Base-by-base conservation (phyloP, 2,113 vertebrate species). In the Hemicordylus capensis region DNA sequence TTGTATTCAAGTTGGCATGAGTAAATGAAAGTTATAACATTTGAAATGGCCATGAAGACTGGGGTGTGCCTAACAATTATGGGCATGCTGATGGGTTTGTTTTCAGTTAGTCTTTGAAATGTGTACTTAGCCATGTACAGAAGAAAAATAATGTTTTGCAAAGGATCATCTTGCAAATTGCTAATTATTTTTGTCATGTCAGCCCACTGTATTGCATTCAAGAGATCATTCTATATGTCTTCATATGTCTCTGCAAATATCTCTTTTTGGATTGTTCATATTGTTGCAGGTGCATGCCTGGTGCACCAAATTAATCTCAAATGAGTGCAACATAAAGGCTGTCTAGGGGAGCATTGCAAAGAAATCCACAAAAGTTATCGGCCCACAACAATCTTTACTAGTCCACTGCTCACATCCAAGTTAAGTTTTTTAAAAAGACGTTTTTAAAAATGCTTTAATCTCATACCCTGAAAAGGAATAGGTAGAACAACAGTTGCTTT, bases 141-240 rank as follows among this genome's bases (percentile, higher is more conserved):
- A 76, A 58, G 37, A 37, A 31, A 54, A 48, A 74, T 59, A n/a
- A 66, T 22, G 31, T 66, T 85, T 74, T 56, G 67, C 28, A 73
- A 63, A 51, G 28, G 64, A 80, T 79, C 69, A 74, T 56, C 70
- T 63, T 58, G 42, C 77, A 66, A 76, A 76, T 31, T 83, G 26
- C 31, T 90, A 86, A 90, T 85, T 79, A 28, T 56, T 75, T 69
- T 64, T 87, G 84, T 61, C 84, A 90, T 78, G 39, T 46, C 69
- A 74, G 72, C 78, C 80, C 81, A 76, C 42, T 46, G 48, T 3
- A 39, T 37, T 31, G 15, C 56, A 74, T 85, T 69, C 64, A n/a
- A n/a, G n/a, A n/a, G n/a, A n/a, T 6, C 11, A 28, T 78, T 67
- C 1, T 66, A n/a, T 63, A 70, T 31, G 76, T 74, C 22, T 46